phyloP scores from a whole-genome alignment of 2,113 vertebrate genomes.

The Clarias magur region DNA sequence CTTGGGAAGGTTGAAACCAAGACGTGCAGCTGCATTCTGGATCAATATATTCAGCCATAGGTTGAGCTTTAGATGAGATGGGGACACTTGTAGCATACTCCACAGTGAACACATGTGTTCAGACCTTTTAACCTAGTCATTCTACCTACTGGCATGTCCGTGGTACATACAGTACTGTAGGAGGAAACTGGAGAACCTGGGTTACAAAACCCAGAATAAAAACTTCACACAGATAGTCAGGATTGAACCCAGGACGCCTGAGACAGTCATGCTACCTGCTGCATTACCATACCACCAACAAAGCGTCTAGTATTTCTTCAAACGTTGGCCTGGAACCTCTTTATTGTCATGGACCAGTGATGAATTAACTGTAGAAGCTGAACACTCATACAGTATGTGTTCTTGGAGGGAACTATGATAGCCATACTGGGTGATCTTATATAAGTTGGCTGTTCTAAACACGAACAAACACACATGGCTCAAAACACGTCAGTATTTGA shows the following conservation, averaged over 20 bases:
- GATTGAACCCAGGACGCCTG: not conserved
- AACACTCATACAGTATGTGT: not conserved
- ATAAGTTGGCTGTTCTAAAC: not conserved
- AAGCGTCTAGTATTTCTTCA: not conserved
- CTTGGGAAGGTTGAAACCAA: too few species aligned
- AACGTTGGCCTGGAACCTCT: not conserved
- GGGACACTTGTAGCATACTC: not conserved
- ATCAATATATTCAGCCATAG: too few species aligned
- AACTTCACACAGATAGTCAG: not conserved
- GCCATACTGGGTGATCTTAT: not conserved
- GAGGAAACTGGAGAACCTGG: not conserved
- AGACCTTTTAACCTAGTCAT: not conserved
- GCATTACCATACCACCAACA: not conserved
- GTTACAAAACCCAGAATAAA: not conserved
- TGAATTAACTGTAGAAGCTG: not conserved
- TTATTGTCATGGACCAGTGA: not conserved
- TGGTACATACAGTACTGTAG: not conserved
- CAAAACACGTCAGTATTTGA: not conserved
- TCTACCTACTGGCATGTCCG: not conserved
- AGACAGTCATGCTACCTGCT: not conserved
- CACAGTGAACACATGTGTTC: not conserved
- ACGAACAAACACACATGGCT: not conserved
- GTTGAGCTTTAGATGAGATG: not conserved
- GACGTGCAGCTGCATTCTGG: too few species aligned
- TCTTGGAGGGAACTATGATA: not conserved